phyloP scores from a whole-genome alignment of 2,888 invertebrate genomes.

The Drosophila kambysellisi region DNA sequence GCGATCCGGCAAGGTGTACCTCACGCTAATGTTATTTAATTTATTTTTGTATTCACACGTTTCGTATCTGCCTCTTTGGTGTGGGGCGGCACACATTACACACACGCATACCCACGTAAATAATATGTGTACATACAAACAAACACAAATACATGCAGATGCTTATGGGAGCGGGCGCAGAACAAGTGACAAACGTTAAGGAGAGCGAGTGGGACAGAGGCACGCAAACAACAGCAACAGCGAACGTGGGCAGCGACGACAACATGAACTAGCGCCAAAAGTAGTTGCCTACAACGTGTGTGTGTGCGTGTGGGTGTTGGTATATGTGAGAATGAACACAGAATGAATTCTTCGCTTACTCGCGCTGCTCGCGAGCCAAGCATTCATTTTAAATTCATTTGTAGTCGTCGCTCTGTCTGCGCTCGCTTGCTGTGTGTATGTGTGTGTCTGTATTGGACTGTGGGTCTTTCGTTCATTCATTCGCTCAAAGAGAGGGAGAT shows the following conservation, averaged over 20 bases:
- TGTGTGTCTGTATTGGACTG: constrained; percentile 30
- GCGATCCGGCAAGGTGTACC: constrained; percentile 77
- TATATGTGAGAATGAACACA: constrained; percentile 55
- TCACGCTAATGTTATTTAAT: constrained; percentile 79
- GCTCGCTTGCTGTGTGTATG: constrained; percentile 38
- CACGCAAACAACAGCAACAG: constrained; percentile 23
- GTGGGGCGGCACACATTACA: constrained; percentile 28
- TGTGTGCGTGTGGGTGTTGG: constrained; percentile 42
- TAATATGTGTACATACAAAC: constrained; percentile 4
- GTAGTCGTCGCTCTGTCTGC: constrained; percentile 63
- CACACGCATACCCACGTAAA: background rate
- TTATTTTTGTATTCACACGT: constrained; percentile 80
- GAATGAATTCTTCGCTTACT: constrained; percentile 54
- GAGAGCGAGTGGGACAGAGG: constrained; percentile 48
- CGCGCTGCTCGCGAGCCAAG: constrained; percentile 30
- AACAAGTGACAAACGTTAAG: constrained; percentile 54
- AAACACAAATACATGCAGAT: constrained; percentile 12
- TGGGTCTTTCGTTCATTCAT: constrained; percentile 48
- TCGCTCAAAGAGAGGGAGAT: constrained; percentile 17
- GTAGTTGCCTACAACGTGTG: constrained; percentile 7
- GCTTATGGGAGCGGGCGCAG: constrained; percentile 20
- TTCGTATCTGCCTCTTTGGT: constrained; percentile 35
- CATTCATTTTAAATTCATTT: constrained; percentile 55
- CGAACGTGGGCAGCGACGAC: constrained; percentile 54
- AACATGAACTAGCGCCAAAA: constrained; percentile 50